Evolutionary conservation across 2,797 vertebrate species (phyloP).

Genomic region (Gobionotothen gibberifrons): DNA sequence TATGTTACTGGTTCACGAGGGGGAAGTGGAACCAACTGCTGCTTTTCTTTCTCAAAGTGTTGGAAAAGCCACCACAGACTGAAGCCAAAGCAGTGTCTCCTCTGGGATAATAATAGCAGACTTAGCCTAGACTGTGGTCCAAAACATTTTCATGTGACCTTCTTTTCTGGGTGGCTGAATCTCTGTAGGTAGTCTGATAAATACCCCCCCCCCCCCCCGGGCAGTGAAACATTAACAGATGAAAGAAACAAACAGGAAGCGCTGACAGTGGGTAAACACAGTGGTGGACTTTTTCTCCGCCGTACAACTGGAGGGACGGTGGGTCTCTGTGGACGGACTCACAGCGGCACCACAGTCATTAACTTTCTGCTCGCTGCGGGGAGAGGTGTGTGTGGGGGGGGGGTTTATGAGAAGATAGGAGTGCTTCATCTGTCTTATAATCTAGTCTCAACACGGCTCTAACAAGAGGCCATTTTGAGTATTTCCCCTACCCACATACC

Average conservation of each 20-base stretch:
- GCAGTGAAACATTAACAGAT: conserved; percentile 39
- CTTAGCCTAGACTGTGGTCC: conserved; percentile 23
- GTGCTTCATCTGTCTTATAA: conserved; percentile 33
- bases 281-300: conserved; percentile 5
- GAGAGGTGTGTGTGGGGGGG: conserved; percentile 46
- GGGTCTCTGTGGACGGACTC: conserved; percentile 57
- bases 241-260: conserved; percentile 37
- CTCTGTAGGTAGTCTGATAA: conserved; percentile 53
- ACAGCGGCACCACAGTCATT: conserved; percentile 69
- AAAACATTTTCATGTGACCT: conserved; percentile 53
- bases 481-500: conserved; percentile 72
- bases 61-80: conserved; percentile 9
- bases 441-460: conserved; percentile 27
- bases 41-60: conserved; percentile 23
- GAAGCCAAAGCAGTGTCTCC: conserved; percentile 9
- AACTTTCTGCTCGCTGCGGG: conserved; percentile 63
- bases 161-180: conserved; percentile 41
- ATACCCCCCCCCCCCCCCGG: conserved; percentile 20
- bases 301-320: conserved; percentile 12
- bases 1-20: background rate
- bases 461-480: conserved; percentile 75
- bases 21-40: conserved; percentile 20
- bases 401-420: conserved; percentile 28
- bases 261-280: conserved; percentile 21
- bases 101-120: conserved; percentile 39